Conservation (phyloP, 23 tunicate genomes). For the Phallusia fumigata region DNA sequence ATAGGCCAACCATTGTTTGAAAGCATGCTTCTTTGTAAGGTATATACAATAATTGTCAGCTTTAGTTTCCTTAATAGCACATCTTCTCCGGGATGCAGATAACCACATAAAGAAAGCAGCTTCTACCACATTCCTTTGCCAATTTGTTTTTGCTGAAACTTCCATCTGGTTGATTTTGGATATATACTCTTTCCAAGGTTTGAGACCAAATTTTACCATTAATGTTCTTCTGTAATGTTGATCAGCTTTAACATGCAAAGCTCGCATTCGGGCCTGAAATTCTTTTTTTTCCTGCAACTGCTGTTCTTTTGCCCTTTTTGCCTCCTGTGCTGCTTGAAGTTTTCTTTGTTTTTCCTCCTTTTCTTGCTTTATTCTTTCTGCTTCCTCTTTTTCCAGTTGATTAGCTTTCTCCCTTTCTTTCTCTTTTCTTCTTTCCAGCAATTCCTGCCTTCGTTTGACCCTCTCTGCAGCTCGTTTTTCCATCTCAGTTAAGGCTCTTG, state of each 20-base stretch:
- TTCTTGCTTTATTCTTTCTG: conserved; percentile 31
- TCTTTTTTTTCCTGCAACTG: conserved; percentile 51
- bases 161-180: neutral
- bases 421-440: conserved; percentile 45
- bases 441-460: conserved; percentile 36
- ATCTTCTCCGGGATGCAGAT: neutral
- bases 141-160: neutral
- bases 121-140: neutral
- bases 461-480: conserved; percentile 70
- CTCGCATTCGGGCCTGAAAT: conserved; percentile 42
- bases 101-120: conserved; percentile 35
- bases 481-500: conserved; percentile 44
- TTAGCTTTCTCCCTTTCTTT: conserved; percentile 40
- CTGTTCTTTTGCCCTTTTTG: conserved; percentile 27
- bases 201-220: conserved; percentile 37
- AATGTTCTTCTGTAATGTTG: conserved; percentile 29
- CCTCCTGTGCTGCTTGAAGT: conserved; percentile 22
- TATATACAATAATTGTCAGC: conserved; percentile 16
- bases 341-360: conserved; percentile 54
- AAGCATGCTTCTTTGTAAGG: conserved; percentile 27
- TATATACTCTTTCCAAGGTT: conserved; percentile 35
- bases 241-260: conserved; percentile 36
- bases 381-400: conserved; percentile 43
- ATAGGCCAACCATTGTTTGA: conserved; percentile 53
- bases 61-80: conserved; percentile 16